Evolutionary conservation across 2,113 vertebrate genomes (phyloP), one percentile per base, ranked within the genome.

Genomic region (Prunella fulvescens): DNA sequence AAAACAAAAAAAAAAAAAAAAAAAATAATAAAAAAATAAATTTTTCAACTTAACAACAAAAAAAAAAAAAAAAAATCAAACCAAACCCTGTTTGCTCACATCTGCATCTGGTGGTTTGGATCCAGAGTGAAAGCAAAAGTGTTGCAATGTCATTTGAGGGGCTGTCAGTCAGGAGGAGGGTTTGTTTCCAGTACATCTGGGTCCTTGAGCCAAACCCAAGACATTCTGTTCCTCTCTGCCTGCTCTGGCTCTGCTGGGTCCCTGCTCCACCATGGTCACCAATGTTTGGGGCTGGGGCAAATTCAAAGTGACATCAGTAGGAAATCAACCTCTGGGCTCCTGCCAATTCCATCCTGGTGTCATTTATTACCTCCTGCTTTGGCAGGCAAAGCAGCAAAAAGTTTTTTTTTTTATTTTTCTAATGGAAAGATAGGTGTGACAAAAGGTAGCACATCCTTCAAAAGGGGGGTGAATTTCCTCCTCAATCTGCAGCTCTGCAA

Each of bases 251-350:
- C 35, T 51, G 40, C 39, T 22, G 64, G 19, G 9, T 77, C 48
- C 28, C 29, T 65, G 48, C n/a, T 85, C 51, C 51, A 24, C 33
- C 22, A 48, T 3, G 3, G 35, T 19, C 40, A 39, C 28, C 24
- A 61, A 1, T 0, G 0, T 29, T 39, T 20, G 14, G n/a, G 37
- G 23, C 40, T 39, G 15, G 12, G 50, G 13, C 22, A 20, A 33
- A 45, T 14, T 12, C 42, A 3, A 20, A 8, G 29, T 45, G 45
- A 28, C 29, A 19, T 17, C 24, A 31, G 11, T 4, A n/a, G 25
- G 33, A 51, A 53, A 37, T 1, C 4, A 62, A 6, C 7, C 24
- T 28, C 16, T 65, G 40, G 11, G 3, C 20, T 85, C 50, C 12
- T 19, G 35, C 76, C 7, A 7, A 26, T 48, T 53, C 48, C 7